Percentiles rank a stretch among this genome's conserved stretches.
These are phyloP conservation scores for Epinephelus malabaricus DNA, from an alignment of 2,797 vertebrate genomes.

Conservation along the genomic window DNA sequence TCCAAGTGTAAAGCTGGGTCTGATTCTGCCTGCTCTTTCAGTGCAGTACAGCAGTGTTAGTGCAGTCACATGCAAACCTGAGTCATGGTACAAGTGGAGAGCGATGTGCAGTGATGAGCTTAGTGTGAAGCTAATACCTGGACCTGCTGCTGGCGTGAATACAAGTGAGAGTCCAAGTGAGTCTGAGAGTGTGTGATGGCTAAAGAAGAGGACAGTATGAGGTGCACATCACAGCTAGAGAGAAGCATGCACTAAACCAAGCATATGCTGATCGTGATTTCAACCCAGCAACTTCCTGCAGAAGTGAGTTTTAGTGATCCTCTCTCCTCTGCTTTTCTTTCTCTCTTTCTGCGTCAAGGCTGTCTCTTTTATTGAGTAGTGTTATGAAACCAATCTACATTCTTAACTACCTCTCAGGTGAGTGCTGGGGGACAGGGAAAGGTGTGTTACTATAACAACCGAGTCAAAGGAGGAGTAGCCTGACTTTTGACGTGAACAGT, in stretches of 20 bases:
- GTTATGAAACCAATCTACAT: constrained; percentile 75
- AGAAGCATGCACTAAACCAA: neutral
- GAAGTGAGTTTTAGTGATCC: constrained; percentile 12
- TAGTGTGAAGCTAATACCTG: constrained; percentile 32
- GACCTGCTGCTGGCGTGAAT: constrained; percentile 40
- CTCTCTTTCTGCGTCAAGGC: constrained; percentile 60
- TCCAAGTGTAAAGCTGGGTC: too few relatives aligned
- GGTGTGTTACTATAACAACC: constrained; percentile 79
- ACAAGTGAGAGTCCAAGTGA: constrained; percentile 36
- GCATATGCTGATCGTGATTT: neutral
- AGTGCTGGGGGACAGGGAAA: constrained; percentile 57
- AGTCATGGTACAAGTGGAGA: constrained; percentile 28
- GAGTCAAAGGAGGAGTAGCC: constrained; percentile 66
- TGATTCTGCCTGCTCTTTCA: neutral
- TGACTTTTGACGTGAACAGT: constrained; percentile 61
- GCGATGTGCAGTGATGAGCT: constrained; percentile 6
- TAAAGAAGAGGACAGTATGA: constrained; percentile 2
- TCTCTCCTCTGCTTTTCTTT: constrained; percentile 33
- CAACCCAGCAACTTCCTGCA: neutral
- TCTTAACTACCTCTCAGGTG: constrained; percentile 72
- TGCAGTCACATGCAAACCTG: constrained; percentile 25
- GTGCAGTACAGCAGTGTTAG: constrained; percentile 2
- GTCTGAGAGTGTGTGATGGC: constrained; percentile 18
- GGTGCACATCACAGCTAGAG: neutral
- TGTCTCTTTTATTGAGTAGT: constrained; percentile 58